Percentiles rank a stretch among this genome's conserved stretches.
Evolutionary conservation across 2,888 invertebrate genomes (phyloP).

Genomic region (Drosophila macrospina): DNA sequence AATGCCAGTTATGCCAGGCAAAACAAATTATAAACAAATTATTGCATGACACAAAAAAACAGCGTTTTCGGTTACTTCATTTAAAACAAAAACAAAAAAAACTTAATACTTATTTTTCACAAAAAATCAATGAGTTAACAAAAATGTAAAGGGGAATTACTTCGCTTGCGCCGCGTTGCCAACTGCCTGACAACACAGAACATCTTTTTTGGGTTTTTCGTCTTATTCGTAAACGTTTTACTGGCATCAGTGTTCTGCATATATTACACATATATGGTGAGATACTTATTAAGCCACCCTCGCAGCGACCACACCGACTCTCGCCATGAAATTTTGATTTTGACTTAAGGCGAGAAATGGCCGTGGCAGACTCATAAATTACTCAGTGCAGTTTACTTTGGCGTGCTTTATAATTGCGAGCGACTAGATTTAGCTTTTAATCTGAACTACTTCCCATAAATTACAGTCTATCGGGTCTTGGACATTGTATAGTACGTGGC

Average conservation of each 20-base stretch:
- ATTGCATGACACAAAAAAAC: neutral
- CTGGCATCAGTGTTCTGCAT: neutral
- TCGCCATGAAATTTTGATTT: constrained; percentile 33
- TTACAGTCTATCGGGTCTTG: constrained; percentile 30
- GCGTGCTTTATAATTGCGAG: constrained; percentile 26
- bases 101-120: neutral
- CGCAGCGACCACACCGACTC: constrained; percentile 17
- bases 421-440: constrained; percentile 49
- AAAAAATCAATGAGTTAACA: neutral
- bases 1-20: constrained; percentile 12
- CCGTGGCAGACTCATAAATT: constrained; percentile 35
- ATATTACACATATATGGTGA: neutral
- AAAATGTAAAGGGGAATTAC: neutral
- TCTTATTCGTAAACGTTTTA: neutral
- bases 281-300: constrained; percentile 16
- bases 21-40: constrained; percentile 10
- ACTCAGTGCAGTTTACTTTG: constrained; percentile 22
- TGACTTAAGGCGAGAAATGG: constrained; percentile 37
- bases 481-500: neutral
- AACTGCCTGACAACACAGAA: neutral
- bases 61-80: neutral
- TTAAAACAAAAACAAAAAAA: neutral
- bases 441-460: constrained; percentile 51
- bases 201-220: neutral
- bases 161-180: neutral